Evolutionary conservation across 2,113 vertebrate genomes (phyloP).

Genomic region (Eptesicus fuscus): DNA sequence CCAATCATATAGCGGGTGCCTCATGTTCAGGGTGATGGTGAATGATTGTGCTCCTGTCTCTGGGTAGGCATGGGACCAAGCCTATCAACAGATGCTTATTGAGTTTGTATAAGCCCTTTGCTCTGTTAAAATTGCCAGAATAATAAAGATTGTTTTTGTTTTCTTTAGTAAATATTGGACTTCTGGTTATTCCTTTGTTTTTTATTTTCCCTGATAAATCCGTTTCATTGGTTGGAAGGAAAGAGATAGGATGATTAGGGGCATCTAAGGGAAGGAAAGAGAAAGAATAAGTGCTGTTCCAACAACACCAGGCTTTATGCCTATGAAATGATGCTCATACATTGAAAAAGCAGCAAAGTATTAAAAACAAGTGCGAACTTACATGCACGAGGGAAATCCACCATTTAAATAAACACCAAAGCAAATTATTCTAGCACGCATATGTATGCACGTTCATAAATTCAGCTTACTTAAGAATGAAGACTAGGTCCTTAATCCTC

Average conservation of each 20-base stretch:
- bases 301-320: neutral
- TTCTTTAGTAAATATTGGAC: neutral
- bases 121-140: neutral
- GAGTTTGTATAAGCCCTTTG: neutral
- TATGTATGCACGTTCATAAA: neutral
- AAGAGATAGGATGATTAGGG: neutral
- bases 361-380: neutral
- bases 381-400: neutral
- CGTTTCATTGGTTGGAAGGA: neutral
- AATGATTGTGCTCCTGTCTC: neutral
- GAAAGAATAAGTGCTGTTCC: neutral
- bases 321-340: neutral
- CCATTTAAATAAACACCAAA: neutral
- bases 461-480: neutral
- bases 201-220: neutral
- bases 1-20: neutral
- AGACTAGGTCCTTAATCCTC: neutral
- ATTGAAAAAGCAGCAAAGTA: neutral
- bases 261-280: neutral
- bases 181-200: neutral
- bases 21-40: neutral
- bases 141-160: slow-evolving; percentile 2
- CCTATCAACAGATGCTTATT: neutral
- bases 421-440: neutral
- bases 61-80: neutral